phyloP scores from a whole-genome alignment of 1,140 invertebrate genomes.

The Drosophila nasuta region DNA sequence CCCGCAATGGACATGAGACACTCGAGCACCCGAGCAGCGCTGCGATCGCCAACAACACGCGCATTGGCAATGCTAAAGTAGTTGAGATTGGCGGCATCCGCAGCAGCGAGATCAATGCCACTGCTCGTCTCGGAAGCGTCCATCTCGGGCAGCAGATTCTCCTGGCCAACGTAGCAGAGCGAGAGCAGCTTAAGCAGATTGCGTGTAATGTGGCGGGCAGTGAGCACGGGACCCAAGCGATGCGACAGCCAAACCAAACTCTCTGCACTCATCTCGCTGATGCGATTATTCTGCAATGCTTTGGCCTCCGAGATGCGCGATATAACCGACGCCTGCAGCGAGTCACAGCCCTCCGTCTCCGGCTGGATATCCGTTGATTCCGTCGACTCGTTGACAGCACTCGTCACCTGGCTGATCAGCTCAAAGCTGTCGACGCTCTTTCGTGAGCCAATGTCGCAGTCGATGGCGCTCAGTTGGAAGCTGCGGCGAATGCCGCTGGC shows the following conservation, averaged over 20 bases:
- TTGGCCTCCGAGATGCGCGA: constrained; percentile 73
- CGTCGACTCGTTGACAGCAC: constrained; percentile 39
- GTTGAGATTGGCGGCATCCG: constrained; percentile 85
- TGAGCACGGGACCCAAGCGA: constrained; percentile 96
- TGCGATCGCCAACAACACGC: constrained; percentile 91
- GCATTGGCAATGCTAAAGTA: constrained; percentile 87
- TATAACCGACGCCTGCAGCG: constrained; percentile 77
- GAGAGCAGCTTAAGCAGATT: constrained; percentile 97
- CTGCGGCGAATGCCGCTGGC: constrained; percentile 76
- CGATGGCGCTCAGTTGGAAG: constrained; percentile 87
- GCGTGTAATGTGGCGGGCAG: constrained; percentile 94
- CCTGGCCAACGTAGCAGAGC: constrained; percentile 95
- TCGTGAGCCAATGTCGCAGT: constrained; percentile 87
- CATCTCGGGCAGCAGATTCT: constrained; percentile 88
- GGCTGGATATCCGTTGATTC: constrained; percentile 12
- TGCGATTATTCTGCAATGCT: constrained; percentile 86
- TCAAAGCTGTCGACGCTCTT: constrained; percentile 85
- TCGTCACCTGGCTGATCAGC: constrained; percentile 65
- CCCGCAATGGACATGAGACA: constrained; percentile 92
- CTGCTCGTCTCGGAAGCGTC: constrained; percentile 29
- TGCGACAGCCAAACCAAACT: constrained; percentile 96
- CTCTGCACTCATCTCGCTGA: constrained; percentile 96
- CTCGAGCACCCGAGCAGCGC: constrained; percentile 93
- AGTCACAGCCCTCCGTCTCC: constrained; percentile 58
- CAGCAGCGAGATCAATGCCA: constrained; percentile 49